phyloP scores from a whole-genome alignment of 2,888 invertebrate genomes.

The Rhorus exstirpatorius region DNA sequence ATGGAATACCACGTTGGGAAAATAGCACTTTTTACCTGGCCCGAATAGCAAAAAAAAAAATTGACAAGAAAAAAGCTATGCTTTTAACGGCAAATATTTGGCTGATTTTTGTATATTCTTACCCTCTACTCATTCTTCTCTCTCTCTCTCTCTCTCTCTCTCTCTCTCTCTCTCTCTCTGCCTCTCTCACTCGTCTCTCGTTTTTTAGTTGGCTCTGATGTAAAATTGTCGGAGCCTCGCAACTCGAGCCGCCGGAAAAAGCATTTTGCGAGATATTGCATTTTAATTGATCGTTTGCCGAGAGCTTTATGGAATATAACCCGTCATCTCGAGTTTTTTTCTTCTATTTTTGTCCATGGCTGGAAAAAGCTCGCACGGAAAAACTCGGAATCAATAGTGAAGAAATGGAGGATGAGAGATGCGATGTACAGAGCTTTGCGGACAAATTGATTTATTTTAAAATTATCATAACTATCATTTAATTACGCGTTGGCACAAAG shows the following conservation, averaged over 20 bases:
- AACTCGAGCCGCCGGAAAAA: constrained; percentile 21
- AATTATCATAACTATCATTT: too few species aligned
- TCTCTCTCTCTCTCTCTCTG: constrained; percentile 19
- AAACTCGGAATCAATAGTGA: constrained; percentile 8
- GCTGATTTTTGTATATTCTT: constrained; percentile 53
- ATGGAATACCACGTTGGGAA: constrained; percentile 46
- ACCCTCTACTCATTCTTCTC: neutral
- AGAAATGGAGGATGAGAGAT: neutral
- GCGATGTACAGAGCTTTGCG: neutral
- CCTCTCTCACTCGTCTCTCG: neutral
- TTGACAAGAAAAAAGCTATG: constrained; percentile 24
- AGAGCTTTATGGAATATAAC: constrained; percentile 22
- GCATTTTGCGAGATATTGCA: constrained; percentile 54
- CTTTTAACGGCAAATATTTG: constrained; percentile 25
- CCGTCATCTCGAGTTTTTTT: constrained; percentile 5
- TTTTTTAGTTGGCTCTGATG: constrained; percentile 30
- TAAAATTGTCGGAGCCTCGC: constrained; percentile 29
- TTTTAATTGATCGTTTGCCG: constrained; percentile 61
- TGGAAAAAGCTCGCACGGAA: constrained; percentile 1
- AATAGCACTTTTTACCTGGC: constrained; percentile 63
- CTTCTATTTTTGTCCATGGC: constrained; percentile 9
- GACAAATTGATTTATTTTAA: too few species aligned
- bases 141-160: neutral
- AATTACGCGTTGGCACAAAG: too few species aligned
- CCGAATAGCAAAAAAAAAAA: constrained; percentile 19